phyloP scores from a whole-genome alignment of 2,888 invertebrate genomes.

The Syrista parreyssii region DNA sequence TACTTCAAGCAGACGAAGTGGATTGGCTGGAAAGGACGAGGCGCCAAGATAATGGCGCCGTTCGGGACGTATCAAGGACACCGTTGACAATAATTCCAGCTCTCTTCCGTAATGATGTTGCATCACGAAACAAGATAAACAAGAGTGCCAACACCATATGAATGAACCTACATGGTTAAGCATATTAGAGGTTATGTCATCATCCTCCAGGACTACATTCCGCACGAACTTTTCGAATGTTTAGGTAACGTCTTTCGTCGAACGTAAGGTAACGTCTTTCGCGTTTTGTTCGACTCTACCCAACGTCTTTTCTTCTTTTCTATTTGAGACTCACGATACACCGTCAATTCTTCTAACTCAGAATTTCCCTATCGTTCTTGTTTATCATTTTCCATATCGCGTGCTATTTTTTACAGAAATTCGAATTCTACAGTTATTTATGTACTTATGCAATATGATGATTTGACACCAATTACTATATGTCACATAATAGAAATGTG shows the following conservation, averaged over 20 bases:
- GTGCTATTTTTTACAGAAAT: not conserved
- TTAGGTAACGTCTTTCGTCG: not conserved
- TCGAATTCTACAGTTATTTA: not conserved
- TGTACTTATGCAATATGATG: not conserved
- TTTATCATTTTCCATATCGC: not conserved
- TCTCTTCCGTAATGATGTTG: not conserved
- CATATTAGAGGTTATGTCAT: not conserved
- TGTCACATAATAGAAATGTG: not conserved
- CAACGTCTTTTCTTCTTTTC: not conserved
- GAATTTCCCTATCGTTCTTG: not conserved
- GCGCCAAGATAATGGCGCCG: not conserved
- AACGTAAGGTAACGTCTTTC: not conserved
- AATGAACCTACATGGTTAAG: not conserved
- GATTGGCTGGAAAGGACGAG: not conserved
- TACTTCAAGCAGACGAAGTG: not conserved
- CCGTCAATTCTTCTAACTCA: not conserved
- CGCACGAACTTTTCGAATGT: not conserved
- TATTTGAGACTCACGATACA: not conserved
- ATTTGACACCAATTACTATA: too few species aligned
- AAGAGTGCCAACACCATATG: not conserved
- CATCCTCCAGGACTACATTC: not conserved
- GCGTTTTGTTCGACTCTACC: not conserved
- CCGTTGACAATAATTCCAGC: not conserved
- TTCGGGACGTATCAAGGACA: not conserved
- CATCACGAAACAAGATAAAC: not conserved